Evolutionary conservation across 2,797 vertebrate species (phyloP).

Genomic region (Anas acuta): DNA sequence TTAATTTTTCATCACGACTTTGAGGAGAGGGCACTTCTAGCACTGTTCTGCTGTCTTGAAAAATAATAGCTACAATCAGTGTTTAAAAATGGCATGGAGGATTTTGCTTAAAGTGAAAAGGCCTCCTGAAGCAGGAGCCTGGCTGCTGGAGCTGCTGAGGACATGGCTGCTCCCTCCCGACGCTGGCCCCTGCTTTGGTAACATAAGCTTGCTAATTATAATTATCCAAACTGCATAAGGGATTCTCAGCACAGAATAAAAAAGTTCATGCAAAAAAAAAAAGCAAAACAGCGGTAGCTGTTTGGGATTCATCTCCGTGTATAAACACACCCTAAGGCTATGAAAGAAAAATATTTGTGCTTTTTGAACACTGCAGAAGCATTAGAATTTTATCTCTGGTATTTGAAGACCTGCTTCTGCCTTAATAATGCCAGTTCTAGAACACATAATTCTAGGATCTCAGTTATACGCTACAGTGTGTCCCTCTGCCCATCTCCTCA

Average conservation of each 20-base stretch:
- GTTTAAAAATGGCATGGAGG: rapidly evolving
- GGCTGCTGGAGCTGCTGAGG: rapidly evolving
- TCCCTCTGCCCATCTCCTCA: not conserved
- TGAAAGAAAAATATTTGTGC: not conserved
- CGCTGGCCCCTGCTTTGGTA: not conserved
- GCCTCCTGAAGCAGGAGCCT: not conserved
- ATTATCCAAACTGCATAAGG: not conserved
- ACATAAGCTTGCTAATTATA: not conserved
- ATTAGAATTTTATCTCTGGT: not conserved
- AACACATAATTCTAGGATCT: not conserved
- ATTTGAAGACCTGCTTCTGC: not conserved
- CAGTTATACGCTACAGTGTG: not conserved
- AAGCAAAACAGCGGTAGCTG: not conserved
- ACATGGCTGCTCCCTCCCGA: not conserved
- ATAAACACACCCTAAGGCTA: not conserved
- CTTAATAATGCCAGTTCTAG: not conserved
- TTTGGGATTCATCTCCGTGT: not conserved
- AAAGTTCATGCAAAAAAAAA: not conserved
- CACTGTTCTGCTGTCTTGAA: not conserved
- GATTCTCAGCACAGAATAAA: not conserved
- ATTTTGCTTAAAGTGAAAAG: not conserved
- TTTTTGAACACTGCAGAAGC: not conserved
- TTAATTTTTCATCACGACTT: not conserved
- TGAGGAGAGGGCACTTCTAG: not conserved
- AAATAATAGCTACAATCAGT: not conserved